A percentile compares a stretch with the other conserved stretches of the same genome.
These are phyloP conservation scores for Ladona fulva DNA, from an alignment of 1,140 invertebrate species.

Conservation along the genomic window DNA sequence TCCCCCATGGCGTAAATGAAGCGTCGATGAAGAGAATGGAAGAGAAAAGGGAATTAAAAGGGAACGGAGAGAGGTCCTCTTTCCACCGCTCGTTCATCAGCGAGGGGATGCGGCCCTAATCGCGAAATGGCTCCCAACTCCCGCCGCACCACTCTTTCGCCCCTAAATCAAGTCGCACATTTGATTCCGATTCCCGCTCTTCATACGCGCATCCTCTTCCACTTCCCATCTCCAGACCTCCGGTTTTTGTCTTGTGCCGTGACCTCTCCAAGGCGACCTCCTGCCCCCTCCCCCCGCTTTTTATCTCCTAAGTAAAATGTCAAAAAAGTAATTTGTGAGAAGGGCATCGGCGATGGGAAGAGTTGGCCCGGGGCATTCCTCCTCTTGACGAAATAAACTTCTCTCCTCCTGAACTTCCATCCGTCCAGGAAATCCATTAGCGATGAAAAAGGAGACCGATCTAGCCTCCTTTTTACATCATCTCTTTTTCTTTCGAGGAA, in stretches of 20 bases:
- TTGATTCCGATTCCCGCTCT: too few relatives aligned
- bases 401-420: not conserved
- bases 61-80: too few relatives aligned
- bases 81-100: too few relatives aligned
- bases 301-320: slow-evolving; percentile 7
- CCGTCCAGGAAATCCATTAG: not conserved
- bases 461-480: too few relatives aligned
- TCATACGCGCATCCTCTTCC: not conserved
- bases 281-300: not conserved
- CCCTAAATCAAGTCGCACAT: too few relatives aligned
- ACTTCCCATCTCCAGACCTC: not conserved
- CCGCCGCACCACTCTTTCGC: too few relatives aligned
- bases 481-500: too few relatives aligned
- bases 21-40: too few relatives aligned
- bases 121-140: too few relatives aligned
- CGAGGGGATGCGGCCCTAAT: too few relatives aligned
- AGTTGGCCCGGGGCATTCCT: not conserved
- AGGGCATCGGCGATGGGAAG: not conserved
- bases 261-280: not conserved
- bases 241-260: not conserved
- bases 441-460: not conserved
- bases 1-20: too few relatives aligned
- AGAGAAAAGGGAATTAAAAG: too few relatives aligned
- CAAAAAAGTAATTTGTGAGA: slow-evolving; percentile 6
- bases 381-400: slow-evolving; percentile 4